Percentiles rank a stretch among this genome's conserved stretches.
Evolutionary conservation across 2,797 vertebrate genomes (phyloP).

Genomic region (Amphiprion clarkii): DNA sequence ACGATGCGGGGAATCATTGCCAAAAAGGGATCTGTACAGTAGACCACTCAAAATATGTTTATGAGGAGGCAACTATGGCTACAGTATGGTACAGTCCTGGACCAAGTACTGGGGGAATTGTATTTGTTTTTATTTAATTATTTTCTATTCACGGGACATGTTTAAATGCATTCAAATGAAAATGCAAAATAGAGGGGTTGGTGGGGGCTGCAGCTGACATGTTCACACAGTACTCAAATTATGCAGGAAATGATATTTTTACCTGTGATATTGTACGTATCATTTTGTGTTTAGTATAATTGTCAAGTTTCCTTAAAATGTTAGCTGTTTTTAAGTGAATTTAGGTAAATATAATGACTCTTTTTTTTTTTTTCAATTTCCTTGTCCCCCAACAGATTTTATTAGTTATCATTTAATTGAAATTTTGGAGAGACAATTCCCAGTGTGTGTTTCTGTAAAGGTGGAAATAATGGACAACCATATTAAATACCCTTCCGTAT

Average conservation of each 20-base stretch:
- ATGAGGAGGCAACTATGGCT: conserved; percentile 73
- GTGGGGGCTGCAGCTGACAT: conserved; percentile 1
- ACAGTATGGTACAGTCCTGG: conserved; percentile 79
- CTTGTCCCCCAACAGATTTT: conserved; percentile 1
- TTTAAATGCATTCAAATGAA: conserved; percentile 53
- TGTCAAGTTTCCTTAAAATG: conserved; percentile 3
- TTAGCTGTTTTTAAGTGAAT: not conserved
- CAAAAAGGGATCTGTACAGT: conserved; percentile 83
- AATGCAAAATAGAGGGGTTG: conserved; percentile 14
- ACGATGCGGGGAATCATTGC: conserved; percentile 74
- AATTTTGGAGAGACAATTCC: not conserved
- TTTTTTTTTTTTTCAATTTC: not conserved
- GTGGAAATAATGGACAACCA: conserved; percentile 11
- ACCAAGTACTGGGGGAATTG: conserved; percentile 61
- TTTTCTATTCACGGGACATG: conserved; percentile 44
- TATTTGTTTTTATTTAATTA: conserved; percentile 62
- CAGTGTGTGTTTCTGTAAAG: not conserved
- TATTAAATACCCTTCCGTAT: not conserved
- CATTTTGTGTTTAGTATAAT: conserved; percentile 18
- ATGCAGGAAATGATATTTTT: conserved; percentile 41
- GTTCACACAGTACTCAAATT: conserved; percentile 25
- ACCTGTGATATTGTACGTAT: conserved; percentile 45
- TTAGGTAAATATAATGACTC: not conserved
- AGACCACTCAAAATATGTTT: conserved; percentile 82
- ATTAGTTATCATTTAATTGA: not conserved